Evolutionary conservation across 2,113 vertebrate species (phyloP).

Genomic region (Triplophysa siluroides): DNA sequence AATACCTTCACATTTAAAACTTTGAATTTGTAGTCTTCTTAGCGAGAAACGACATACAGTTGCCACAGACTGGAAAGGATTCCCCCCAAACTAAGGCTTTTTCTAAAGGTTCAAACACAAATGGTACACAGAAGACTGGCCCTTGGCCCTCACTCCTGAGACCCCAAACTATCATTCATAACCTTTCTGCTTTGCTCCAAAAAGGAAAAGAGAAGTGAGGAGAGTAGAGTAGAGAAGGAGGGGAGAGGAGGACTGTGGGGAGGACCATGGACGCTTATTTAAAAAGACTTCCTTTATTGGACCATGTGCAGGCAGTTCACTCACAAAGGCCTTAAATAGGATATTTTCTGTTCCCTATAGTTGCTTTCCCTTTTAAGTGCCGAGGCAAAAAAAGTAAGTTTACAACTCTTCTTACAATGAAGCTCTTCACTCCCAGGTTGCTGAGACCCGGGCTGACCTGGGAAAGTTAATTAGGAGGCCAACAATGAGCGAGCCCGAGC

Average conservation of each 20-base stretch:
- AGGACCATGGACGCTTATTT: constrained; percentile 84
- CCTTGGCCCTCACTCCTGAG: constrained; percentile 67
- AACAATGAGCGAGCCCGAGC: constrained; percentile 99
- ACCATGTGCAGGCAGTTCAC: constrained; percentile 90
- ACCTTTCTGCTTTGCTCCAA: constrained; percentile 71
- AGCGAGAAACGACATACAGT: constrained; percentile 25
- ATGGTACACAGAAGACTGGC: constrained; percentile 76
- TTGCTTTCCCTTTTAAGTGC: constrained; percentile 98
- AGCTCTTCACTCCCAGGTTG: constrained; percentile 99
- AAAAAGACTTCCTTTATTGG: constrained; percentile 84
- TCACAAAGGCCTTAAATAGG: constrained; percentile 98
- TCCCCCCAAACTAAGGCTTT: constrained; percentile 68
- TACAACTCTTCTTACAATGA: constrained; percentile 97
- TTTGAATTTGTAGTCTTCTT: constrained; percentile 18
- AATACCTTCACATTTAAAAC: constrained; percentile 30
- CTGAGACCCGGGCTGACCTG: constrained; percentile 99
- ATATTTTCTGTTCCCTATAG: constrained; percentile 99
- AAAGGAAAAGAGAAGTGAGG: constrained; percentile 65
- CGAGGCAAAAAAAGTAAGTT: constrained; percentile 99
- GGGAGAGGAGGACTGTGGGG: constrained; percentile 59
- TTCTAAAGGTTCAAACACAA: constrained; percentile 73
- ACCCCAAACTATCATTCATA: constrained; percentile 79
- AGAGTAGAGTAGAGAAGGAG: constrained; percentile 59
- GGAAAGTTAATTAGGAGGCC: constrained; percentile 99
- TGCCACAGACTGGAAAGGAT: constrained; percentile 42